Percentiles rank a stretch among this genome's conserved stretches.
Evolutionary conservation across 2,888 invertebrate genomes (phyloP).

Genomic region (Luperina testacea): DNA sequence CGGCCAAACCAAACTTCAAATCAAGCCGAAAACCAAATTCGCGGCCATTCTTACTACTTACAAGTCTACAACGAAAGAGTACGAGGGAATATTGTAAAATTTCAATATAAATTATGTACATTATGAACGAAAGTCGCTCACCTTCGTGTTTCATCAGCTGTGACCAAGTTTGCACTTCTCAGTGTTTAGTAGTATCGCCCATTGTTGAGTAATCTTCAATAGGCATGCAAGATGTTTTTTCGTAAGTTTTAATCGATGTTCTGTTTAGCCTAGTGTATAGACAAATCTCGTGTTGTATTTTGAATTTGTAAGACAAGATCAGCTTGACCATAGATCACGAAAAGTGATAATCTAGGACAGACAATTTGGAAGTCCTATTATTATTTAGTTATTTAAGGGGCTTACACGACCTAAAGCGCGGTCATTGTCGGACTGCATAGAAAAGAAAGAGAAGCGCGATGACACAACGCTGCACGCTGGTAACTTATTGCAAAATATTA

Average conservation of each 20-base stretch:
- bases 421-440: too few relatives aligned
- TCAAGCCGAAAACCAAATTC: background rate
- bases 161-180: constrained; percentile 55
- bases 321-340: background rate
- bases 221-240: constrained; percentile 28
- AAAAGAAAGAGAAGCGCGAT: too few relatives aligned
- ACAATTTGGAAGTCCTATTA: background rate
- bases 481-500: too few relatives aligned
- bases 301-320: background rate
- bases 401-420: too few relatives aligned
- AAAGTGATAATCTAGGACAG: background rate
- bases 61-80: constrained; percentile 6
- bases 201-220: constrained; percentile 47
- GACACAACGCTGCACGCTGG: too few relatives aligned
- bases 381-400: too few relatives aligned
- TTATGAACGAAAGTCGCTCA: constrained; percentile 61
- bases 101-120: constrained; percentile 31
- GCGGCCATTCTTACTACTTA: background rate
- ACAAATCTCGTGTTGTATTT: background rate
- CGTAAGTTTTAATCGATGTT: constrained; percentile 4
- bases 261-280: background rate
- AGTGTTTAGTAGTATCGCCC: constrained; percentile 29
- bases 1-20: background rate
- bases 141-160: constrained; percentile 63
- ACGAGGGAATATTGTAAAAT: constrained; percentile 24